Conservation (phyloP, 2,888 invertebrate species). For the Cryptosula pallasiana region DNA sequence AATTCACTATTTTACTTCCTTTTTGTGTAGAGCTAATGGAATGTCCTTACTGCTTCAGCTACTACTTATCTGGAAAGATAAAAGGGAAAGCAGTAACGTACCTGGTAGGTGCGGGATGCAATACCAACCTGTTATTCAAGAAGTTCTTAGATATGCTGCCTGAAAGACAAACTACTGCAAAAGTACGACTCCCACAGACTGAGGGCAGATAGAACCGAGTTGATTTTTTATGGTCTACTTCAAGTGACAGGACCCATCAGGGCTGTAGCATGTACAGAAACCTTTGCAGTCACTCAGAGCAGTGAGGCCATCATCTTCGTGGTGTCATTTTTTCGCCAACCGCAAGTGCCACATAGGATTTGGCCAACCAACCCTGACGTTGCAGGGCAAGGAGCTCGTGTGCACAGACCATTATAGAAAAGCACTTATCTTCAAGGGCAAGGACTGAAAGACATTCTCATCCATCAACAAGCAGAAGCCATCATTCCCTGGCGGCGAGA, state of each 20-base stretch:
- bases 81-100: no score
- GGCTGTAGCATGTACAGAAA: not conserved
- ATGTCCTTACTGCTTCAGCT: no score
- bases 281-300: not conserved
- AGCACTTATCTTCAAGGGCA: not conserved
- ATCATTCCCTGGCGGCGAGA: not conserved
- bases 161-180: not conserved
- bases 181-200: not conserved
- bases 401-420: not conserved
- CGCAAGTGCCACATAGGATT: not conserved
- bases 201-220: not conserved
- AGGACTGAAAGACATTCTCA: not conserved
- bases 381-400: not conserved
- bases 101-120: no score
- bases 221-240: not conserved
- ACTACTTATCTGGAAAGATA: no score
- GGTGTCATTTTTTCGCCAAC: not conserved
- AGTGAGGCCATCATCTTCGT: not conserved
- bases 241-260: not conserved
- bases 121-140: no score
- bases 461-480: not conserved
- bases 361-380: not conserved
- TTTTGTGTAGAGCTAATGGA: no score
- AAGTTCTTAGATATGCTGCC: no score
- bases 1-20: no score